Percentiles rank a stretch among this genome's conserved stretches.
Evolutionary conservation across 2,113 vertebrate species (phyloP).

Genomic region (Ivindomyrus marchei): DNA sequence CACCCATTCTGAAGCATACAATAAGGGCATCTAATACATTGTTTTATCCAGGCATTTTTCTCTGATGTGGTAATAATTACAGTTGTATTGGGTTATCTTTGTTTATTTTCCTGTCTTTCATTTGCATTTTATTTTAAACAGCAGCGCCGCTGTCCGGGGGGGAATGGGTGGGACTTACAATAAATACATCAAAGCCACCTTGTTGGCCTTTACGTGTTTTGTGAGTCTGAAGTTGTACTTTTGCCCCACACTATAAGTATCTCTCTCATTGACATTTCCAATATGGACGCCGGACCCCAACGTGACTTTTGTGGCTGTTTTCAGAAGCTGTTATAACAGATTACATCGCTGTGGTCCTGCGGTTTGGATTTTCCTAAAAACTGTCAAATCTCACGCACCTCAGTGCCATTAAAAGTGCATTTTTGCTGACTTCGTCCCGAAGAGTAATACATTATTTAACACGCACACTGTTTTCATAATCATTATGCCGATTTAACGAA

Average conservation of each 20-base stretch:
- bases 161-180: not conserved
- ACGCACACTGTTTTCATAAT: not conserved
- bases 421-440: not conserved
- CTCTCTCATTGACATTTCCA: not conserved
- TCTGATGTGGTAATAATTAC: slow-evolving; percentile 27
- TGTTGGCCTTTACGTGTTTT: not conserved
- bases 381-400: not conserved
- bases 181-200: not conserved
- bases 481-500: not conserved
- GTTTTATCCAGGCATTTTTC: slow-evolving; percentile 14
- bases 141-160: not conserved
- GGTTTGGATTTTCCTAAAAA: not conserved
- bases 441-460: not conserved
- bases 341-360: not conserved
- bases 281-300: not conserved
- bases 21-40: not conserved
- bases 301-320: not conserved
- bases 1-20: not conserved
- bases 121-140: slow-evolving; percentile 17
- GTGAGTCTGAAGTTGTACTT: not conserved
- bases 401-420: not conserved
- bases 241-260: not conserved
- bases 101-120: not conserved
- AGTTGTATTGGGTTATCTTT: slow-evolving; percentile 1
- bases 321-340: not conserved